Conservation (phyloP, 2,797 vertebrate genomes). For the Mormyrus proboscirostris region DNA sequence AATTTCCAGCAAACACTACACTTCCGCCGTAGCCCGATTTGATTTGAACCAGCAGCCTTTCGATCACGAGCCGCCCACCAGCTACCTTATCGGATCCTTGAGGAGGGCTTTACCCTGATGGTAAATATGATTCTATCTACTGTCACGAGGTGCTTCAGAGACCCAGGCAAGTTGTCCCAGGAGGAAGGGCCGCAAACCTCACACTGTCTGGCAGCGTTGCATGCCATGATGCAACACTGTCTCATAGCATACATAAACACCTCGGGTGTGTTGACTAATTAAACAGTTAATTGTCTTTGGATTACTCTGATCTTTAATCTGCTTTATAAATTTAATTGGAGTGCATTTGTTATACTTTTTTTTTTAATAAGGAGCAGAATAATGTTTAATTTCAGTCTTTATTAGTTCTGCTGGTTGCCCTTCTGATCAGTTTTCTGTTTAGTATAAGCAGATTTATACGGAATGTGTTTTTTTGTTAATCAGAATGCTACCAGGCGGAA, state of each 20-base stretch:
- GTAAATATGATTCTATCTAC: not conserved
- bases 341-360: not conserved
- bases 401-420: not conserved
- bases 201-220: not conserved
- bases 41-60: not conserved
- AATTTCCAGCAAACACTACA: not conserved
- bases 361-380: not conserved
- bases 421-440: not conserved
- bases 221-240: constrained; percentile 9
- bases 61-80: not conserved
- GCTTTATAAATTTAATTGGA: not conserved
- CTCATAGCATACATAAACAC: not conserved
- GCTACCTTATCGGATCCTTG: not conserved
- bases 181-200: not conserved
- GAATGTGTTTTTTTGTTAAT: not conserved
- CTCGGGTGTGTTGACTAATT: not conserved
- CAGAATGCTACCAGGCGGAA: not conserved
- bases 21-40: not conserved
- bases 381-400: not conserved
- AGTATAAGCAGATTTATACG: not conserved
- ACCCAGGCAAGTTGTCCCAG: not conserved
- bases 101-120: not conserved
- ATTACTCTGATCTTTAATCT: not conserved
- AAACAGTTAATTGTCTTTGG: not conserved
- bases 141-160: not conserved